Percentiles rank a stretch among this genome's conserved stretches.
These are phyloP conservation scores for Phenacoccus solenopsis DNA, from an alignment of 1,140 invertebrate species.

Conservation along the genomic window DNA sequence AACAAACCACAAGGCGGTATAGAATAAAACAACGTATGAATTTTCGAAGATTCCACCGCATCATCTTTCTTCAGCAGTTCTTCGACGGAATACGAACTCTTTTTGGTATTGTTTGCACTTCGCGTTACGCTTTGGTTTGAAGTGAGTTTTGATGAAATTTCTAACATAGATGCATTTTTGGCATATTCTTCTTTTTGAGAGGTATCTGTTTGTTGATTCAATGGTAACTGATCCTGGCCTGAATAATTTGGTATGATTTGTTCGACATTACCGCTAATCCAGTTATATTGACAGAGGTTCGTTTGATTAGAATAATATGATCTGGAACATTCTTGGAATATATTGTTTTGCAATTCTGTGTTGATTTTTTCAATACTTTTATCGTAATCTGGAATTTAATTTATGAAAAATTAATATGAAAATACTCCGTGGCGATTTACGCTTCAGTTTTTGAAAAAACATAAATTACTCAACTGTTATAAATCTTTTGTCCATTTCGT, in stretches of 20 bases:
- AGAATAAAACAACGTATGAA: slow-evolving; percentile 21
- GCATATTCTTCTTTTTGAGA: slow-evolving; percentile 12
- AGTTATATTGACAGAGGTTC: neutral
- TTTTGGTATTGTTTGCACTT: slow-evolving; percentile 37
- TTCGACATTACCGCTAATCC: neutral
- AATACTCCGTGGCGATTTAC: too few relatives aligned
- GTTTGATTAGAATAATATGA: neutral
- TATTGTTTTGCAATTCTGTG: neutral
- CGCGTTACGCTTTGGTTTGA: slow-evolving; percentile 7
- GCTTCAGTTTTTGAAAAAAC: neutral
- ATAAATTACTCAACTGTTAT: neutral
- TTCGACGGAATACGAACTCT: slow-evolving; percentile 73
- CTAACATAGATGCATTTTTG: neutral
- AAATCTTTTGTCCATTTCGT: neutral
- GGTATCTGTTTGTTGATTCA: neutral
- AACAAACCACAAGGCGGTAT: slow-evolving; percentile 29
- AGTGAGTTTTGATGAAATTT: neutral
- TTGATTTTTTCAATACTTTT: slow-evolving; percentile 8
- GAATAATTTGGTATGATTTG: neutral
- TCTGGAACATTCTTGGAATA: neutral
- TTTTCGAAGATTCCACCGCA: slow-evolving; percentile 11
- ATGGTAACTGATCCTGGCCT: neutral
- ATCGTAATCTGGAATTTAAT: neutral
- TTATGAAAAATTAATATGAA: neutral
- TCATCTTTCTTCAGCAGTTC: slow-evolving; percentile 57